Base-by-base conservation (phyloP, 2,888 invertebrate species). In the Masnerella sp. region DNA sequence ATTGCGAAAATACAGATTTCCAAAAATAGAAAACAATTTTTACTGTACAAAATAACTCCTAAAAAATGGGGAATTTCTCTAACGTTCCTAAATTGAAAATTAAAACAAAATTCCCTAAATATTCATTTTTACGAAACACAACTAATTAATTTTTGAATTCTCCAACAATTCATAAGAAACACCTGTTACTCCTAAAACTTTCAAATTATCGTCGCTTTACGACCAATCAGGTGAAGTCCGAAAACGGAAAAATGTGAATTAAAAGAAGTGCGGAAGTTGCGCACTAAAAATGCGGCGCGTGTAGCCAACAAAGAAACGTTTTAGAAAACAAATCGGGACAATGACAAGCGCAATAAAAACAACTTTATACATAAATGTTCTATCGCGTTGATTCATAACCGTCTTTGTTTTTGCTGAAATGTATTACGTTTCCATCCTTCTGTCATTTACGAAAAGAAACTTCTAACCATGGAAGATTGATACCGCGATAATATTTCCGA, bases 301-400 rank as follows among this genome's bases (percentile, higher is more conserved):
- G n/a, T n/a, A n/a, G 22, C 22, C 18, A 54, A 54, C 52, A 45
- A 64, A 64, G 20, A 45, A 36, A 42, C 45, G 25, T 36, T 54
- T 38, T 18, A 40, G 11, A 56, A 40, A 47, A 65, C 38, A 56
- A 56, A 47, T 65, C 47, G 56, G 32, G 40, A 65, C 38, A n/a
- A n/a, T n/a, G 47, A 43, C 56, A 40, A 22, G 40, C 32, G 47
- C 12, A 49, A 42, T 42, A 49, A 58, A 67, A 67, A 40, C 15
- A 47, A 56, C 54, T 47, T 56, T 32, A 14, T 42, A 49, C 56
- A 42, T 34, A 58, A 67, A 56, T 67, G 67, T 54, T 47, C 54
- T 47, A 28, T 42, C 56, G 11, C 9, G 56, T 40, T 58, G 49
- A 52, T 34, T 67, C 67, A 67, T 58, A 58, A 67, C 42, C 15